phyloP scores from a whole-genome alignment of 2,113 vertebrate species.

The Pseudorhombus dupliciocellatus region DNA sequence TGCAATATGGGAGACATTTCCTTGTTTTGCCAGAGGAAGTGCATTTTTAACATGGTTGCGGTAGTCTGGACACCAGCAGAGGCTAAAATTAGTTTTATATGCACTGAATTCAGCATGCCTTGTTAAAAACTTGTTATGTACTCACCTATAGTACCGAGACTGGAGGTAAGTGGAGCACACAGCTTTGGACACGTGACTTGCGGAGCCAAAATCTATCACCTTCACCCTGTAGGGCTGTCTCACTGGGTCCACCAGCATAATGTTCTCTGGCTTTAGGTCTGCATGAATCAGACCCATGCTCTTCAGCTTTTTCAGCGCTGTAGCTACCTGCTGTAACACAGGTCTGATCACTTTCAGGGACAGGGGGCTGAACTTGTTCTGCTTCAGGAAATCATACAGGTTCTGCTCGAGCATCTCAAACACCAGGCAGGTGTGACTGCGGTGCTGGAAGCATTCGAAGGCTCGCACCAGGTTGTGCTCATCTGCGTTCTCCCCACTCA shows the following conservation, averaged over 20 bases:
- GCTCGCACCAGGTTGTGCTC: constrained; percentile 98
- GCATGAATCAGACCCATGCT: constrained; percentile 98
- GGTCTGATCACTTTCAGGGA: constrained; percentile 98
- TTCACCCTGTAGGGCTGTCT: constrained; percentile 98
- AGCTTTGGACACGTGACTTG: constrained; percentile 99
- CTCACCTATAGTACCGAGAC: constrained; percentile 99
- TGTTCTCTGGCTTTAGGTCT: constrained; percentile 99
- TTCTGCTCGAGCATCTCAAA: constrained; percentile 99
- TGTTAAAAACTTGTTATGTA: constrained; percentile 18
- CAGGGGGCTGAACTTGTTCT: constrained; percentile 98
- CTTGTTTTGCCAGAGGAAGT: constrained; percentile 61
- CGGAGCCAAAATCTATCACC: constrained; percentile 99
- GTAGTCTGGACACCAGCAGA: constrained; percentile 13
- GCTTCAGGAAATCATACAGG: constrained; percentile 98
- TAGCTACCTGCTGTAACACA: constrained; percentile 97
- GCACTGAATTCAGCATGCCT: background rate
- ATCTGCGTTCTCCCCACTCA: constrained; percentile 96
- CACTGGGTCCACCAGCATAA: constrained; percentile 99
- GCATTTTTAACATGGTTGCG: constrained; percentile 21
- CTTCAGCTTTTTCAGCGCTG: constrained; percentile 97
- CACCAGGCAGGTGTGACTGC: constrained; percentile 96
- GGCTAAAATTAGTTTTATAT: background rate
- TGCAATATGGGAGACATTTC: constrained; percentile 65
- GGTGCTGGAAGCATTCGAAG: constrained; percentile 98
- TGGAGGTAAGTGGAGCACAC: constrained; percentile 99